Conservation (phyloP, 2,888 invertebrate species). For the Platycheirus albimanus region DNA sequence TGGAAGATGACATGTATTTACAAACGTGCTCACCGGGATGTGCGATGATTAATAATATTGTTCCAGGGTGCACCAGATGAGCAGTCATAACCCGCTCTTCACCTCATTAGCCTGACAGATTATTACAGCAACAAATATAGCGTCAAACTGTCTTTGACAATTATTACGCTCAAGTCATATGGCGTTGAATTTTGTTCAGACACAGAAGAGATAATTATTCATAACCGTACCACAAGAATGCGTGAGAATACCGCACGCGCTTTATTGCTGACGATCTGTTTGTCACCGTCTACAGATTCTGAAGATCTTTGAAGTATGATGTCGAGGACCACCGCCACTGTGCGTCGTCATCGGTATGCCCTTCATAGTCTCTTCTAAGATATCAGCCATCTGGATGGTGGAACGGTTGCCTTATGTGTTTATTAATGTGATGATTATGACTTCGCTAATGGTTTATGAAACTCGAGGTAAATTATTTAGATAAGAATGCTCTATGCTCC, state of each 20-base stretch:
- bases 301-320: slow-evolving; percentile 34
- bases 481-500: too few species aligned
- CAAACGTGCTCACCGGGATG: too few species aligned
- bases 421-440: slow-evolving; percentile 72
- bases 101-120: slow-evolving; percentile 56
- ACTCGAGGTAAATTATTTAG: slow-evolving; percentile 17
- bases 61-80: neutral
- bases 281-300: neutral
- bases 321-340: slow-evolving; percentile 53
- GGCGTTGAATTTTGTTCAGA: slow-evolving; percentile 60
- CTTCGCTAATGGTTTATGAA: slow-evolving; percentile 65
- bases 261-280: slow-evolving; percentile 39
- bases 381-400: slow-evolving; percentile 58
- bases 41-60: too few species aligned
- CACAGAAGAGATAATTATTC: slow-evolving; percentile 56
- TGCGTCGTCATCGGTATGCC: too few species aligned
- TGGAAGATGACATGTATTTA: too few species aligned
- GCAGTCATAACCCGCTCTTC: slow-evolving; percentile 33
- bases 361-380: slow-evolving; percentile 19
- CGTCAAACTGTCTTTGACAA: slow-evolving; percentile 65
- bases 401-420: slow-evolving; percentile 40
- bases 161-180: slow-evolving; percentile 56
- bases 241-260: slow-evolving; percentile 67
- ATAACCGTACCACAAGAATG: slow-evolving; percentile 60
- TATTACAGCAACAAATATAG: slow-evolving; percentile 12